Evolutionary conservation across 2,888 invertebrate genomes (phyloP), one percentile per base, ranked within the genome.

Genomic region (Standfussiana lucernea): DNA sequence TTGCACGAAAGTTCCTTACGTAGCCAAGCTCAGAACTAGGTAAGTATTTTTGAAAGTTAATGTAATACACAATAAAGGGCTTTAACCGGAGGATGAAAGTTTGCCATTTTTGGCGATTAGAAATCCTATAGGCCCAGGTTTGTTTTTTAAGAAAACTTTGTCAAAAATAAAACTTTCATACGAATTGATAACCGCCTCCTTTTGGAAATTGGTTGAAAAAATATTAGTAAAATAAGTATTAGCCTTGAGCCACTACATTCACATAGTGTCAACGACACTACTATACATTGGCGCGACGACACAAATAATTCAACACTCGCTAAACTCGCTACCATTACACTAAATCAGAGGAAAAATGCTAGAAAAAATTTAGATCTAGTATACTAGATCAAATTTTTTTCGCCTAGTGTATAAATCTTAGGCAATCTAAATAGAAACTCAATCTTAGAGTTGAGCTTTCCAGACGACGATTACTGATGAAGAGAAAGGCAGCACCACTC

Each of bases 361-460:
- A 32, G 35, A 72, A 69, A 70, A 68, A 74, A 84, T 84, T 47
- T 73, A 72, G 65, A 69, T 65, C 50, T 53, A 64, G 37, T 45
- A 11, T 66, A 64, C 59, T 45, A 37, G n/a, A n/a, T n/a, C n/a
- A n/a, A n/a, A n/a, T n/a, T n/a, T n/a, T n/a, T n/a, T n/a, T n/a
- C 53, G 67, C 77, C 70, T 80, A 73, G 62, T n/a, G 35, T 42
- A 77, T 81, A 77, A 79, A 81, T 81, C 76, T 50, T 37, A 72
- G 61, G 45, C 47, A 64, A 69, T 66, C 68, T 75, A 69, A 77
- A 83, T 75, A 75, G 28, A 64, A 40, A 66, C 32, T 50, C 4
- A 24, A 13, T 50, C 0, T 72, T 35, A 24, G 50, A 83, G 10
- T n/a, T 24, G 37, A 42, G 79, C 79, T 61, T 75, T 84, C 80